Base-by-base conservation (phyloP, 2,888 invertebrate genomes). In the Blera fallax region DNA sequence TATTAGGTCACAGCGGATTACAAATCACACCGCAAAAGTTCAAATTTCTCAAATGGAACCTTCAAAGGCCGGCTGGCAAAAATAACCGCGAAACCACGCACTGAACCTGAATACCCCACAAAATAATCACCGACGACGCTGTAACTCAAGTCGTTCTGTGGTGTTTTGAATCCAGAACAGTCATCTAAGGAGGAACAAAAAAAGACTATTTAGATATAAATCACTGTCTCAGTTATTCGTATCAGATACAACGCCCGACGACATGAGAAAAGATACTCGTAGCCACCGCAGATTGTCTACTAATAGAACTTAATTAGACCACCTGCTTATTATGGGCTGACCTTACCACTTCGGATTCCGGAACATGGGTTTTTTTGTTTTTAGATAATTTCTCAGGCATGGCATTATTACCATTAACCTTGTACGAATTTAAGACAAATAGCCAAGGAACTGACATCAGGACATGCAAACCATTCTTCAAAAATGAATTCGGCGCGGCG, bases 401-500 rank as follows among this genome's bases (percentile, higher is more conserved):
- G 48, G 45, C 18, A 11, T 10, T 48, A 40, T 54, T 54, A 54
- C 8, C n/a, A 29, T 40, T 62, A 62, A 78, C 78, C 78, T 78
- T 69, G 69, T 3, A 14, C 34, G 48, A 48, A 14, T 21, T 24
- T 10, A 45, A 78, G 69, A 78, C 50, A 69, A 78, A 78, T 62
- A 62, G 27, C 52, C 43, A 40, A 60, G 34, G 16, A 50, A 16
- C 54, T 10, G 21, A 52, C 48, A 32, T 43, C 78, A 78, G 78
- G 78, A 78, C 69, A 78, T 78, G 78, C 60, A 54, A 62, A 1
- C 45, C 18, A 78, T 70, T 34, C 14, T 21, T 65, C 64, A 54
- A 11, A n/a, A 16, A 16, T 7, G 40, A 74, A 34, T 43, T 54
- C 32, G n/a, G n/a, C n/a, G n/a, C n/a, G n/a, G 62, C 32, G 7